Percentiles rank a stretch among this genome's conserved stretches.
Conservation (phyloP, 2,113 vertebrate genomes). For the Callopanchax toddi region DNA sequence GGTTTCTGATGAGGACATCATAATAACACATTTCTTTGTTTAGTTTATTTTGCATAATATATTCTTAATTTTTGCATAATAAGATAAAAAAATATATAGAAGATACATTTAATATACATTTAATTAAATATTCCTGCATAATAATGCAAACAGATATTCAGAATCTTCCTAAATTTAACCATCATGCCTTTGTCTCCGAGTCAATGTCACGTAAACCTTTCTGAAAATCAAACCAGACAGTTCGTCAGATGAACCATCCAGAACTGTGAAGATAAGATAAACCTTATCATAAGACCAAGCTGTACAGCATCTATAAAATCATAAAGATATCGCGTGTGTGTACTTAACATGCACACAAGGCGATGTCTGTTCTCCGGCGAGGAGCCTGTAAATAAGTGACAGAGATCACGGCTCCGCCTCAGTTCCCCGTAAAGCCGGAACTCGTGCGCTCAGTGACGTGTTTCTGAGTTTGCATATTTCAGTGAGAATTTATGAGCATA, state of each 20-base stretch:
- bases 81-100: too few species aligned
- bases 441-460: constrained; percentile 16
- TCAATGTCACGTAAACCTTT: background rate
- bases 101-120: too few species aligned
- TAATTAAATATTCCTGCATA: background rate
- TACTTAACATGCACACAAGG: constrained; percentile 3
- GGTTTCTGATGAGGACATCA: too few species aligned
- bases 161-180: background rate
- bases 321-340: constrained; percentile 39
- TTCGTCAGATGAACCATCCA: constrained; percentile 9
- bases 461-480: constrained; percentile 40
- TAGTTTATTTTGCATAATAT: too few species aligned
- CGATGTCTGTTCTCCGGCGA: constrained; percentile 17
- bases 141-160: background rate
- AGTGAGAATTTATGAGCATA: constrained; percentile 34
- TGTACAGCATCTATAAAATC: constrained; percentile 43
- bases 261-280: constrained; percentile 40
- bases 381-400: constrained; percentile 55
- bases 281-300: constrained; percentile 8
- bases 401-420: constrained; percentile 13
- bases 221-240: constrained; percentile 8
- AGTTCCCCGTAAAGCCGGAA: constrained; percentile 13
- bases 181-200: background rate
- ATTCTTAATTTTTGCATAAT: too few species aligned
- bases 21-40: too few species aligned